Evolutionary conservation across 2,113 vertebrate genomes (phyloP).

Genomic region (Eulemur rufifrons): DNA sequence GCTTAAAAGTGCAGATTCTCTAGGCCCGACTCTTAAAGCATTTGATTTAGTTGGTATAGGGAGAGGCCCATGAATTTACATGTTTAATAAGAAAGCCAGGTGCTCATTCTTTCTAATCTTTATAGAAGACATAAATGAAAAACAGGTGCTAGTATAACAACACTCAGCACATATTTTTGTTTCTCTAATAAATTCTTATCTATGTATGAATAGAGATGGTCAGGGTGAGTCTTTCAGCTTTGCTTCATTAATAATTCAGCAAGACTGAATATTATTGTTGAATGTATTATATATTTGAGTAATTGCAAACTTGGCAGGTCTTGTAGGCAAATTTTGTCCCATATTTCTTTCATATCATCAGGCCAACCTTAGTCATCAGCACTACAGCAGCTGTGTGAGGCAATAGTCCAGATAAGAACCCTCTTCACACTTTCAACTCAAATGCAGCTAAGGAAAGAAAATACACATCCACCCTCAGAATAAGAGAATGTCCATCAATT

Average conservation of each 20-base stretch:
- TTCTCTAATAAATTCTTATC: conserved; percentile 55
- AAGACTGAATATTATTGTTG: conserved; percentile 30
- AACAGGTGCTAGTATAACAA: not conserved
- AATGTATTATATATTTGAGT: conserved; percentile 49
- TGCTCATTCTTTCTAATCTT: conserved; percentile 26
- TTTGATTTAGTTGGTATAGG: not conserved
- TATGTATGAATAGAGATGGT: conserved; percentile 39
- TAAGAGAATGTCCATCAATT: not conserved
- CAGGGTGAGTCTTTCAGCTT: conserved; percentile 25
- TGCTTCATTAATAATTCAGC: conserved; percentile 65
- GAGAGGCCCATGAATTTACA: not conserved
- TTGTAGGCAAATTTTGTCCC: conserved; percentile 27
- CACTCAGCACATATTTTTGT: conserved; percentile 42
- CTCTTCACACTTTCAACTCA: not conserved
- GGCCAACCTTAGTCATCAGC: not conserved
- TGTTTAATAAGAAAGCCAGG: not conserved
- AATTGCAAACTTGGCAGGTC: conserved; percentile 43
- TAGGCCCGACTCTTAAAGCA: not conserved
- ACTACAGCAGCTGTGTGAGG: not conserved
- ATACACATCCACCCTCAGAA: not conserved
- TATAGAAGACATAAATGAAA: conserved; percentile 33
- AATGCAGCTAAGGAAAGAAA: conserved; percentile 26
- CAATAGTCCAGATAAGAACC: not conserved
- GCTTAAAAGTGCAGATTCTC: not conserved
- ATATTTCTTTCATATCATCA: conserved; percentile 55